These are phyloP conservation scores for Formica exsecta DNA, from an alignment of 1,140 invertebrate species.

Conservation along the genomic window DNA sequence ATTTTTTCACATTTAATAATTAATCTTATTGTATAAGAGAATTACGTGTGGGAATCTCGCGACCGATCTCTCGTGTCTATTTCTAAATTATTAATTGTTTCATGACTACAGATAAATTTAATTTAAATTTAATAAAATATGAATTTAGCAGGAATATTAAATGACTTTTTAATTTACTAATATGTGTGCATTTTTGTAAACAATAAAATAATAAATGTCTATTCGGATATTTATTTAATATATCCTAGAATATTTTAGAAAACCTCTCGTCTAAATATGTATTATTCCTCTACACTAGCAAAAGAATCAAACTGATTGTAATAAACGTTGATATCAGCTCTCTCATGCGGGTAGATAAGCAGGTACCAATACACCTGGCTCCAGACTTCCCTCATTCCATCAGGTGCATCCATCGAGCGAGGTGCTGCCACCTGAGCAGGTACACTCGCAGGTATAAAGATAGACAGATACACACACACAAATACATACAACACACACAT, in stretches of 20 bases:
- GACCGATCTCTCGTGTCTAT: too few species aligned
- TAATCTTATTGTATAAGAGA: too few species aligned
- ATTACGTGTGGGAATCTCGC: too few species aligned
- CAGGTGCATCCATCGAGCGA: conserved; percentile 61
- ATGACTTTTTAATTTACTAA: not conserved
- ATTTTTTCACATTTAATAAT: too few species aligned
- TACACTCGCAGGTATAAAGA: conserved; percentile 74
- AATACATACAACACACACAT: not conserved
- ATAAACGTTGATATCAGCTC: conserved; percentile 21
- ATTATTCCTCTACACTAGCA: not conserved
- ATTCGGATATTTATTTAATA: not conserved
- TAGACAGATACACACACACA: not conserved
- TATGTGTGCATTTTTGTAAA: not conserved
- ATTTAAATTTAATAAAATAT: not conserved
- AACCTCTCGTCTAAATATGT: too few species aligned
- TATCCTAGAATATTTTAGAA: too few species aligned
- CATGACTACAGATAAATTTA: not conserved
- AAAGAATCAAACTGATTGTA: not conserved
- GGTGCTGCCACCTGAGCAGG: conserved; percentile 83
- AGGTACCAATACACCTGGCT: conserved; percentile 43
- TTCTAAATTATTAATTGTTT: too few species aligned
- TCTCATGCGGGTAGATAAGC: not conserved
- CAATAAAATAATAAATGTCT: not conserved
- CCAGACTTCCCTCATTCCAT: conserved; percentile 27
- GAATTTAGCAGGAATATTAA: not conserved